Evolutionary conservation across 2,113 vertebrate genomes (phyloP).

Genomic region (Aythya baeri): DNA sequence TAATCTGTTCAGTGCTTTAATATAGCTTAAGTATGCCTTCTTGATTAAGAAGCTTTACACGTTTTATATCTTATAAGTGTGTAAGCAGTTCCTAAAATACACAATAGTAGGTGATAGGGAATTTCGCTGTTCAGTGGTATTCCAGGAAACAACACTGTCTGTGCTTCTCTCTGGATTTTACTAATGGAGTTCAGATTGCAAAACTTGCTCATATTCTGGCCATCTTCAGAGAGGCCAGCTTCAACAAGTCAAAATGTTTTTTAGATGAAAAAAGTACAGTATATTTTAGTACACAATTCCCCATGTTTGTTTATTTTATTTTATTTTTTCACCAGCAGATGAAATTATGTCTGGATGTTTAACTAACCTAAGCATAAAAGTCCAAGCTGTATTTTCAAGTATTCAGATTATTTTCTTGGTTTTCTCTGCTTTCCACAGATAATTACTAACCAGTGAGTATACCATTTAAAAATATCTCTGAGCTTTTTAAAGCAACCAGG

Average conservation of each 20-base stretch:
- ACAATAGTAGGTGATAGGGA: neutral
- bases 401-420: neutral
- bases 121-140: neutral
- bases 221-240: neutral
- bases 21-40: neutral
- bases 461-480: neutral
- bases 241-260: neutral
- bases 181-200: neutral
- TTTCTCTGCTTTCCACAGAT: neutral
- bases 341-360: neutral
- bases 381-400: neutral
- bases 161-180: neutral
- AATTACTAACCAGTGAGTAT: neutral
- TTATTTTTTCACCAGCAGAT: neutral
- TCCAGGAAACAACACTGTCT: fast-evolving
- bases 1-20: neutral
- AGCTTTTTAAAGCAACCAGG: neutral
- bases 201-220: neutral
- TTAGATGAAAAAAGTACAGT: too few relatives aligned
- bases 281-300: too few relatives aligned
- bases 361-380: neutral
- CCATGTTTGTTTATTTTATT: too few relatives aligned
- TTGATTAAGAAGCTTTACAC: neutral
- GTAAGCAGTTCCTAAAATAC: neutral
- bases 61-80: neutral